These are phyloP conservation scores for Brachionus manjavacas DNA, from an alignment of 1,140 invertebrate genomes.

Conservation along the genomic window DNA sequence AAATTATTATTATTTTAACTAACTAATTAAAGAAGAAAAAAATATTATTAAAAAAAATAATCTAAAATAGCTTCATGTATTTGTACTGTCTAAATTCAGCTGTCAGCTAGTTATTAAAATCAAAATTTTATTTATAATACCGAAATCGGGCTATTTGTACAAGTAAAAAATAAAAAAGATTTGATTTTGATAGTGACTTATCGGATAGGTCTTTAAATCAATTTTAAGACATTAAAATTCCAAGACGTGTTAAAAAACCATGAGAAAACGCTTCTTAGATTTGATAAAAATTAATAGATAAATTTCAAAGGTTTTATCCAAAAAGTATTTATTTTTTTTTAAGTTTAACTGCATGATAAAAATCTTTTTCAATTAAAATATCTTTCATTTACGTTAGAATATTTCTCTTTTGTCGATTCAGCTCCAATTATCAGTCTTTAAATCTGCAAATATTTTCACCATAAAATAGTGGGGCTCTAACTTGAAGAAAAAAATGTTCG, in stretches of 20 bases:
- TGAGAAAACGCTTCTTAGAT: neutral
- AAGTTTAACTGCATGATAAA: constrained; percentile 16
- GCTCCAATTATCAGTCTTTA: neutral
- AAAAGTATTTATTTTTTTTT: constrained; percentile 36
- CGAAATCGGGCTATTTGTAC: neutral
- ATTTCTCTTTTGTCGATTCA: neutral
- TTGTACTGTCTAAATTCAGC: neutral
- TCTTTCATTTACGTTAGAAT: constrained; percentile 37
- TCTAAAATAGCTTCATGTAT: neutral
- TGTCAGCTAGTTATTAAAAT: neutral
- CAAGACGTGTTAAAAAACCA: constrained; percentile 24
- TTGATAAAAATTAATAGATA: constrained; percentile 34
- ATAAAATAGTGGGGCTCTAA: constrained; percentile 9
- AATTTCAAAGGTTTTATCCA: constrained; percentile 27
- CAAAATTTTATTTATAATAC: neutral
- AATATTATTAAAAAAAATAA: too few relatives aligned
- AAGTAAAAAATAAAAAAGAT: neutral
- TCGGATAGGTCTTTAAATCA: neutral
- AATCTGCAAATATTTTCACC: constrained; percentile 19
- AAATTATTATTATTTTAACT: too few relatives aligned
- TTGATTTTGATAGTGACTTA: neutral
- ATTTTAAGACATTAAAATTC: constrained; percentile 8
- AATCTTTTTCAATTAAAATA: constrained; percentile 39
- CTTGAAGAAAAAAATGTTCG: neutral
- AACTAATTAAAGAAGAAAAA: too few relatives aligned